phyloP scores from a whole-genome alignment of 2,797 vertebrate genomes.

The Sebastes iracundus region DNA sequence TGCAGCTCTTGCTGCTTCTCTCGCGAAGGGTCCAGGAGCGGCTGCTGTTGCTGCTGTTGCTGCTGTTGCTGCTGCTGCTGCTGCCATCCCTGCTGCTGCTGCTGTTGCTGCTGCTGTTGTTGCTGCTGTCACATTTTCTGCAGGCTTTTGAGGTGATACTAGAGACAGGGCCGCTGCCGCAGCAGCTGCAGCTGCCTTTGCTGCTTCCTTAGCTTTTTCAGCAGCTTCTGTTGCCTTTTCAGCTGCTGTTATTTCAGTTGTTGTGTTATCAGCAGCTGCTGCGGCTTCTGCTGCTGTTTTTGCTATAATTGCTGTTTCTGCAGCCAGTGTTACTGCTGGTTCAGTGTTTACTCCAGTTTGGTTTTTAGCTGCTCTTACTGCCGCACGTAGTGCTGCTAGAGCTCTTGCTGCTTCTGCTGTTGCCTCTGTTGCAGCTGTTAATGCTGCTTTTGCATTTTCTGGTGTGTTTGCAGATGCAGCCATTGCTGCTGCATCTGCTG shows the following conservation, averaged over 20 bases:
- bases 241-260: neutral
- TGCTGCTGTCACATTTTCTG: neutral
- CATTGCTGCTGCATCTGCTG: neutral
- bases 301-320: neutral
- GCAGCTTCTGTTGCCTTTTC: neutral
- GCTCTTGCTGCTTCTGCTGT: neutral
- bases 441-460: neutral
- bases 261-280: neutral
- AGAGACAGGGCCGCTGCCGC: neutral
- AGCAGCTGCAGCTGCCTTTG: neutral
- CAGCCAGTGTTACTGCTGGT: neutral
- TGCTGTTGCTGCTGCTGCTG: too few species aligned
- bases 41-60: neutral
- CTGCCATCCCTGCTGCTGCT: too few species aligned
- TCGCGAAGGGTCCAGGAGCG: neutral
- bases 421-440: neutral
- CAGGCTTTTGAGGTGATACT: neutral
- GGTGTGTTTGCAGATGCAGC: neutral
- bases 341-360: neutral
- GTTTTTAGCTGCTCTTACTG: neutral
- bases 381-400: neutral
- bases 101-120: neutral
- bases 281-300: neutral
- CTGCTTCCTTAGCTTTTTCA: accelerated
- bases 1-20: too few species aligned